Evolutionary conservation across 2,888 invertebrate genomes (phyloP), one percentile per base, ranked within the genome.

Genomic region (Pocota personata): DNA sequence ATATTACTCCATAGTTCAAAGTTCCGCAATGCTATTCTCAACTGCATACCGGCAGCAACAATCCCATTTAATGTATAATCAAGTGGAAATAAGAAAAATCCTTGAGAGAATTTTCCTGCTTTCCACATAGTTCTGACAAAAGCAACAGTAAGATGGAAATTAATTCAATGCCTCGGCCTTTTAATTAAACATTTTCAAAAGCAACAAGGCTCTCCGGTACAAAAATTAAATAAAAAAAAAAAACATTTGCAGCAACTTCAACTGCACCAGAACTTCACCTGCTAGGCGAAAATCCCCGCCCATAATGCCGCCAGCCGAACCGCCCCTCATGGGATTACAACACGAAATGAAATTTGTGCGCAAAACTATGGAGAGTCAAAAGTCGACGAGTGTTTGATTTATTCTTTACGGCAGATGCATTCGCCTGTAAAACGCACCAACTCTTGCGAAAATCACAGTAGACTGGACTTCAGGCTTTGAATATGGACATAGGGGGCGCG

Each of bases 381-480:
- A 82, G 76, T 86, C 76, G 82, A 76, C 86, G 86, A 86, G 82
- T 82, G 82, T 86, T 86, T 86, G 76, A 86, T 86, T 86, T 86
- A 77, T 86, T 82, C 86, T 76, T 80, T 77, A 86, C 71, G 71
- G 57, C 71, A 67, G 82, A 82, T 77, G 76, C 76, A 82, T 43
- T 82, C 71, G 84, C 66, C 86, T 82, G 86, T 86, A 71, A 50
- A 86, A 86, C 62, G 82, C 82, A 86, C 52, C 82, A 82, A 82
- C 82, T 86, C 82, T 86, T 76, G 86, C 76, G 86, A 86, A 86
- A 67, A 86, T 82, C 72, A 86, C 86, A 82, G 82, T 76, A 86
- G 76, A 77, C 86, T 82, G 84, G 84, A 84, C 84, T 37, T 16
- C 7, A 40, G 64, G 76, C 80, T 82, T 62, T 76, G 72, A 79